Evolutionary conservation across 2,797 vertebrate species (phyloP).

Genomic region (Astyanax mexicanus): DNA sequence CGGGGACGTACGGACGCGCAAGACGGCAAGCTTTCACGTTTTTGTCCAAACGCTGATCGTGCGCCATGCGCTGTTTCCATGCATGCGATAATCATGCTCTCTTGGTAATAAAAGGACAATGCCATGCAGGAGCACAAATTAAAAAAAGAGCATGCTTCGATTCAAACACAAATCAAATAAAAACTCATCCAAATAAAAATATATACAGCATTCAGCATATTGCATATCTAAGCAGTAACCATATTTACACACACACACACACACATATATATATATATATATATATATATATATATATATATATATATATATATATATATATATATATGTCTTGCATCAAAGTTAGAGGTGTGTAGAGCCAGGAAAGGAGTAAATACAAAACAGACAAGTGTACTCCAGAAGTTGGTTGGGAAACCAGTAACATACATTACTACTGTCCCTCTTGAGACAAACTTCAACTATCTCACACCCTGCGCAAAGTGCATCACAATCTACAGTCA

Average conservation of each 20-base stretch:
- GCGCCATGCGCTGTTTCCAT: slow-evolving; percentile 46
- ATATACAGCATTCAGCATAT: too few species aligned
- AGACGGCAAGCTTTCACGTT: not conserved
- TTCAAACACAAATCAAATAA: not conserved
- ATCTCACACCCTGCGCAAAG: too few species aligned
- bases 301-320: too few species aligned
- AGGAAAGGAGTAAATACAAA: too few species aligned
- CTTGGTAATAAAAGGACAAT: slow-evolving; percentile 25
- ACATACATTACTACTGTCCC: too few species aligned
- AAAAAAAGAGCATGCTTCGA: slow-evolving; percentile 33
- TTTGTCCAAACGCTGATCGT: not conserved
- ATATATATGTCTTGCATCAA: too few species aligned
- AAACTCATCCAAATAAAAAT: too few species aligned
- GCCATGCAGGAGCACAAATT: slow-evolving; percentile 41
- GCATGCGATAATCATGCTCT: slow-evolving; percentile 47
- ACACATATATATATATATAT: slow-evolving; percentile 36
- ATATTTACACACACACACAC: not conserved
- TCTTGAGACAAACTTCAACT: too few species aligned
- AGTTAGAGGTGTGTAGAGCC: too few species aligned
- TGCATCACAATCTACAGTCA: too few species aligned
- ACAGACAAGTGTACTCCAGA: not conserved
- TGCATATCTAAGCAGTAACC: too few species aligned
- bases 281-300: too few species aligned
- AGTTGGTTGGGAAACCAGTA: not conserved
- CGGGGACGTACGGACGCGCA: not conserved